Evolutionary conservation across 2,113 vertebrate genomes (phyloP).

Genomic region (Barnardius zonarius): DNA sequence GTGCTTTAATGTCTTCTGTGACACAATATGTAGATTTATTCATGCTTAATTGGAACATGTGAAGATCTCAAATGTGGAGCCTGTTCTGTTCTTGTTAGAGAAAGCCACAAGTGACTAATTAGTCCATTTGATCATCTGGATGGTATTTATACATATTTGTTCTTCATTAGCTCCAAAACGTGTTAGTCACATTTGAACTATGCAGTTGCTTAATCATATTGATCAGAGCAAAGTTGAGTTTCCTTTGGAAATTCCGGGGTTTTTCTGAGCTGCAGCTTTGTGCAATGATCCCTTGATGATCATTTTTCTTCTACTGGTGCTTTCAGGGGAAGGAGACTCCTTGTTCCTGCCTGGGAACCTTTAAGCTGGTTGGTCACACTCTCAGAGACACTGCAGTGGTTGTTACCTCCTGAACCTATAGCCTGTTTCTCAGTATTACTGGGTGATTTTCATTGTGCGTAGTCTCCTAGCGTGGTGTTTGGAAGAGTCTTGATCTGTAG

Average conservation of each 20-base stretch:
- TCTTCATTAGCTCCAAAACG: slow-evolving; percentile 67
- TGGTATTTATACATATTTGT: slow-evolving; percentile 76
- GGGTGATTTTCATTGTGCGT: background rate
- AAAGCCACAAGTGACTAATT: slow-evolving; percentile 72
- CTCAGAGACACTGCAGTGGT: background rate
- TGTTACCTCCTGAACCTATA: background rate
- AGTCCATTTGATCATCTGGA: slow-evolving; percentile 74
- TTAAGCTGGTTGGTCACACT: background rate
- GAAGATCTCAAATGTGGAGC: slow-evolving; percentile 55
- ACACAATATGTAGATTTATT: slow-evolving; percentile 21
- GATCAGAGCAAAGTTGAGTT: slow-evolving; percentile 49
- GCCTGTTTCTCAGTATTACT: fast-evolving
- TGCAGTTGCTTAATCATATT: slow-evolving; percentile 61
- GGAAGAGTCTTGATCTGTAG: background rate
- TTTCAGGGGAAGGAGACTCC: background rate
- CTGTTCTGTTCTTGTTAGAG: slow-evolving; percentile 66
- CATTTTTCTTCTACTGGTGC: background rate
- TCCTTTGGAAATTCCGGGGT: background rate
- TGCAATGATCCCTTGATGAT: background rate
- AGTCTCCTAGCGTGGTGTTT: background rate
- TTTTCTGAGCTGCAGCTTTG: background rate
- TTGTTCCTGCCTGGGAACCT: fast-evolving
- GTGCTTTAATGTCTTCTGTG: background rate
- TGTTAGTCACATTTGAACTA: slow-evolving; percentile 68
- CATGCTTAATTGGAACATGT: slow-evolving; percentile 45